A percentile compares a stretch with the other conserved stretches of the same genome.
These are phyloP conservation scores for Condylura cristata DNA, from an alignment of 2,113 vertebrate species.

Conservation along the genomic window DNA sequence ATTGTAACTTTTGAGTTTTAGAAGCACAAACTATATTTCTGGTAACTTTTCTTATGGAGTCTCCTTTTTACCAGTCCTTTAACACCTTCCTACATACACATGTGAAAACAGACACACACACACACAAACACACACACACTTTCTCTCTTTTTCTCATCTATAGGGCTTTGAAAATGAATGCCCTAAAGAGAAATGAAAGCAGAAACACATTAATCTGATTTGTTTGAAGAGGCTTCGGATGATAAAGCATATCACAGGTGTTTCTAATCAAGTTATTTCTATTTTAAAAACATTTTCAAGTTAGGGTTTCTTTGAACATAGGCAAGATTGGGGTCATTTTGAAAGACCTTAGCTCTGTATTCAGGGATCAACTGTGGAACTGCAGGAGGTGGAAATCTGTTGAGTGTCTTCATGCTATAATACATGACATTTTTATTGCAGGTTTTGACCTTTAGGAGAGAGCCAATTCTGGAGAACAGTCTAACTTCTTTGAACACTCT, in stretches of 20 bases:
- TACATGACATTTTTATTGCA: constrained; percentile 90
- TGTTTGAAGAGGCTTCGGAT: constrained; percentile 83
- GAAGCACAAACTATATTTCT: constrained; percentile 42
- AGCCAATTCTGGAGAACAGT: constrained; percentile 83
- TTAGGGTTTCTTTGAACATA: constrained; percentile 80
- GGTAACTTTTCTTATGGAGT: constrained; percentile 22
- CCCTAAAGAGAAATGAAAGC: constrained; percentile 82
- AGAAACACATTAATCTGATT: constrained; percentile 86
- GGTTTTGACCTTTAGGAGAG: constrained; percentile 87
- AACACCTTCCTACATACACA: not conserved
- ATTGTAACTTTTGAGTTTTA: constrained; percentile 44
- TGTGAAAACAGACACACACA: not conserved
- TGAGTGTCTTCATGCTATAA: constrained; percentile 83
- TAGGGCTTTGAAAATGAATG: constrained; percentile 80
- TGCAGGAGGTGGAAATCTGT: constrained; percentile 86
- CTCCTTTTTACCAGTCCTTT: not conserved
- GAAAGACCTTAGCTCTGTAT: constrained; percentile 82
- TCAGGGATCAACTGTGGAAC: constrained; percentile 84
- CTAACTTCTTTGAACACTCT: constrained; percentile 82
- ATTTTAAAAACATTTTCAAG: constrained; percentile 76
- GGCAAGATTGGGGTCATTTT: constrained; percentile 81
- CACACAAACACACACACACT: not conserved
- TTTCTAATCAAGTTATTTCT: constrained; percentile 85
- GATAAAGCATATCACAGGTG: constrained; percentile 86
- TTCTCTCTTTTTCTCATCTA: not conserved